A percentile compares a stretch with the other conserved stretches of the same genome.
phyloP scores from a whole-genome alignment of 1,140 invertebrate genomes.

The Lordiphosa stackelbergi region DNA sequence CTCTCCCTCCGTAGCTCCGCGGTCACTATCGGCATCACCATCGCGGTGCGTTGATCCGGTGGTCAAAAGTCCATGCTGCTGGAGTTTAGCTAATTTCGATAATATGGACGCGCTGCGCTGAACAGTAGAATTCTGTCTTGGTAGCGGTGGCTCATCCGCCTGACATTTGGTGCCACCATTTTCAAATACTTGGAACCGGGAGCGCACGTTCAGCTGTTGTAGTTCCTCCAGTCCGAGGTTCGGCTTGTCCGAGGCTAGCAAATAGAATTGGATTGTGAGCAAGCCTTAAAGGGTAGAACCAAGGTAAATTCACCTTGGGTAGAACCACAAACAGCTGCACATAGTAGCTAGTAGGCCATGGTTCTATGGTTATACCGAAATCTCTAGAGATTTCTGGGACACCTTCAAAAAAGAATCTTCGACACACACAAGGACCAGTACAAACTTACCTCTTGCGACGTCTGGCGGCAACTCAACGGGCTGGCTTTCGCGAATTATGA shows the following conservation, averaged over 20 bases:
- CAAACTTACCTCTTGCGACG: constrained; percentile 82
- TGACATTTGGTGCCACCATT: constrained; percentile 77
- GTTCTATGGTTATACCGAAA: too few relatives aligned
- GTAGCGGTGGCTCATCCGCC: constrained; percentile 4
- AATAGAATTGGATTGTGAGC: constrained; percentile 78
- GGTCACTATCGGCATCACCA: constrained; percentile 78
- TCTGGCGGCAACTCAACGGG: constrained; percentile 92
- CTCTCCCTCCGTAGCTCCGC: constrained; percentile 73
- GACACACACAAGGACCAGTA: too few relatives aligned
- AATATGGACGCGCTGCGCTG: constrained; percentile 87
- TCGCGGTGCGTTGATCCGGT: constrained; percentile 77
- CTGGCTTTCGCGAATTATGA: constrained; percentile 94
- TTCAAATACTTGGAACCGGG: constrained; percentile 91
- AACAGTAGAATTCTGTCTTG: constrained; percentile 61
- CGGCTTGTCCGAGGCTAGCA: constrained; percentile 88
- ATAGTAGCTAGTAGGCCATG: too few relatives aligned
- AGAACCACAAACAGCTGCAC: too few relatives aligned
- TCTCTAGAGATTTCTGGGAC: too few relatives aligned
- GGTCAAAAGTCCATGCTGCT: constrained; percentile 82
- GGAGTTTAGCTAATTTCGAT: constrained; percentile 88
- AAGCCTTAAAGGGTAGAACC: too few relatives aligned
- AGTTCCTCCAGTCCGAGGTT: constrained; percentile 91
- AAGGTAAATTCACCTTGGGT: too few relatives aligned
- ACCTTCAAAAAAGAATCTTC: too few relatives aligned
- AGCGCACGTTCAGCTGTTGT: constrained; percentile 89